Percentiles rank a stretch among this genome's conserved stretches.
These are phyloP conservation scores for Pantherophis guttatus DNA, from an alignment of 2,113 vertebrate species.

Conservation along the genomic window DNA sequence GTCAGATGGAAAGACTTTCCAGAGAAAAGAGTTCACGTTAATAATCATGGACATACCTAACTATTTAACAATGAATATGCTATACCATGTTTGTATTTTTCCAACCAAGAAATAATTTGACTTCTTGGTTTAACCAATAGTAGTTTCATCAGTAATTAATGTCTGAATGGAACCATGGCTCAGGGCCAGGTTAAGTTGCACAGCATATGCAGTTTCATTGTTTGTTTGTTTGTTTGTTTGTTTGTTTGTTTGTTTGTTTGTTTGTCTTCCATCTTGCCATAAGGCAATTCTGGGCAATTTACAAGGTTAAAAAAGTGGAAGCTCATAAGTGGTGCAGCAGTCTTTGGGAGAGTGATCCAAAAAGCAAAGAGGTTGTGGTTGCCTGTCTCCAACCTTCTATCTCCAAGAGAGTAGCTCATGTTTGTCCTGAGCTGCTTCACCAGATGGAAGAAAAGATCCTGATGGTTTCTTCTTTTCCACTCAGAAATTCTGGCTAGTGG, in stretches of 20 bases:
- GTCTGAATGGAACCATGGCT: neutral
- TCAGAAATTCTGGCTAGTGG: neutral
- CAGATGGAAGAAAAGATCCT: neutral
- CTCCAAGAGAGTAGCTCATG: neutral
- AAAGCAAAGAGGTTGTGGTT: neutral
- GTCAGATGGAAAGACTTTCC: conserved; percentile 33
- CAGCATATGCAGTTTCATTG: neutral
- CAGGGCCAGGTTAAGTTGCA: neutral
- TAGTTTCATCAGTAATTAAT: neutral
- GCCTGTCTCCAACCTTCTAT: neutral
- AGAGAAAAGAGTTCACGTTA: neutral
- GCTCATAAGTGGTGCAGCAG: neutral
- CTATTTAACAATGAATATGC: conserved; percentile 42
- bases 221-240: too few relatives aligned
- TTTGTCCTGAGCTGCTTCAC: neutral
- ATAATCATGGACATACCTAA: conserved; percentile 24
- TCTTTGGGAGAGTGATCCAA: neutral
- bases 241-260: too few relatives aligned
- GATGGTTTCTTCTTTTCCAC: neutral
- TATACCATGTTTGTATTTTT: neutral
- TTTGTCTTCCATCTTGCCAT: too few relatives aligned
- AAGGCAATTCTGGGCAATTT: neutral
- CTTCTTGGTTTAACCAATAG: neutral
- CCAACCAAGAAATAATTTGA: neutral
- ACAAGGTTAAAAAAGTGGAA: neutral